Base-by-base conservation (phyloP, 1,140 invertebrate species). In the Andrena cerasifolii region DNA sequence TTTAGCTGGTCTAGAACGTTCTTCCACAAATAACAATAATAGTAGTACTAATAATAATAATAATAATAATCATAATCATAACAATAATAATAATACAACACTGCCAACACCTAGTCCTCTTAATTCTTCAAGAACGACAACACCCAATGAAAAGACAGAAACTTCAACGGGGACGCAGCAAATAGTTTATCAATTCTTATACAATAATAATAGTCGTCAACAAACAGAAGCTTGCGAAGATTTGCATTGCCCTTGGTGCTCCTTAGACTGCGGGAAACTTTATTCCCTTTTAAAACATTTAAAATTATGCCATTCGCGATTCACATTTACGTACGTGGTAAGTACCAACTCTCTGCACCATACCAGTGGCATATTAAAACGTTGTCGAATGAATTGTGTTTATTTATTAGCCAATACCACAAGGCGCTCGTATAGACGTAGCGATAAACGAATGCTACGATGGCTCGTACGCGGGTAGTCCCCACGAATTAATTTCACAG, bases 141-240 rank as follows among this genome's bases (percentile, higher is more conserved):
- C 88, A 36, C 40, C 86, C 21, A 85, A 78, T 58, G 89, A 90
- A 31, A 92, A 92, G 72, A 75, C 82, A 21, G 89, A 92, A 26
- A 81, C 80, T 14, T 83, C 83, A 90, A 85, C 92, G 92, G 79
- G 78, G 73, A 88, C 87, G 14, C 91, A 89, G 43, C 96, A 97
- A 92, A 97, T 99, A 71, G 96, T 98, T 75, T 99, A 99, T 93
- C 98, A 99, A 92, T 99, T 99, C 93, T 94, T 98, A 75, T 99
- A 98, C 89, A 98, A 98, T 90, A 98, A 98, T 90, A 98, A 98
- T 90, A 97, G 96, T 45, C 94, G 98, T 36, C 98, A 99, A 90
- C 98, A 98, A 92, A 99, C 98, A 1, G 98, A 99, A 92, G 97
- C 98, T 26, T 95, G 97, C 49, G 96, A 98, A 86, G 98, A 99